Percentiles rank a stretch among this genome's conserved stretches.
These are phyloP conservation scores for Prionailurus viverrinus DNA, from an alignment of 2,113 vertebrate species.

Conservation along the genomic window DNA sequence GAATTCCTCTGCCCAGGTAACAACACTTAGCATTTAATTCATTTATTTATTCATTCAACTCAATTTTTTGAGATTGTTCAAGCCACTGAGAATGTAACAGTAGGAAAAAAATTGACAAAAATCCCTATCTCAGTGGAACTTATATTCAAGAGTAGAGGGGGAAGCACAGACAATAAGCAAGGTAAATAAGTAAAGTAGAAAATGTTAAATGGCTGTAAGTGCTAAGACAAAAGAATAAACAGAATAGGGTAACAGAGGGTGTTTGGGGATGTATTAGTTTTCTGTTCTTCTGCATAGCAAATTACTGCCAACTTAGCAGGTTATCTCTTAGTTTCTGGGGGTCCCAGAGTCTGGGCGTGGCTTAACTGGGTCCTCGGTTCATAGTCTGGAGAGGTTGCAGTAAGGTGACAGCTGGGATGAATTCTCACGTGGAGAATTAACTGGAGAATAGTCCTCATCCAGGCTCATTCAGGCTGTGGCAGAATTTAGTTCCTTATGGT, in stretches of 20 bases:
- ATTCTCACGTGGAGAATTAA: background rate
- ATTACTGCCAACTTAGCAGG: background rate
- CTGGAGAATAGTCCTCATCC: background rate
- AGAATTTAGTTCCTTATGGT: background rate
- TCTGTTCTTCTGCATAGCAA: background rate
- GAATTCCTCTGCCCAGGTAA: conserved; percentile 17
- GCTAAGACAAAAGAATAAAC: background rate
- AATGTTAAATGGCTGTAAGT: background rate
- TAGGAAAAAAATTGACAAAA: background rate
- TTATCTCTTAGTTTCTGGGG: background rate
- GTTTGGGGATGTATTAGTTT: background rate
- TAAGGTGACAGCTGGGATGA: background rate
- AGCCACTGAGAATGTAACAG: background rate
- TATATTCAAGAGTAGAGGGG: background rate
- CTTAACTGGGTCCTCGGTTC: background rate
- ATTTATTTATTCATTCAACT: background rate
- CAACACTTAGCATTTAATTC: background rate
- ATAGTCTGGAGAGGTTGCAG: background rate
- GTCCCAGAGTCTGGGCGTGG: background rate
- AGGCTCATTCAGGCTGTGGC: background rate
- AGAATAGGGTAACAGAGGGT: background rate
- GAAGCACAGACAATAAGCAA: background rate
- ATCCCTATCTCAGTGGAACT: background rate
- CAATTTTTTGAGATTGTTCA: background rate
- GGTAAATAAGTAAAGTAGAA: background rate